Percentiles rank a stretch among this genome's conserved stretches.
Evolutionary conservation across 1,140 invertebrate genomes (phyloP).

Genomic region (Oryctes rhinoceros): DNA sequence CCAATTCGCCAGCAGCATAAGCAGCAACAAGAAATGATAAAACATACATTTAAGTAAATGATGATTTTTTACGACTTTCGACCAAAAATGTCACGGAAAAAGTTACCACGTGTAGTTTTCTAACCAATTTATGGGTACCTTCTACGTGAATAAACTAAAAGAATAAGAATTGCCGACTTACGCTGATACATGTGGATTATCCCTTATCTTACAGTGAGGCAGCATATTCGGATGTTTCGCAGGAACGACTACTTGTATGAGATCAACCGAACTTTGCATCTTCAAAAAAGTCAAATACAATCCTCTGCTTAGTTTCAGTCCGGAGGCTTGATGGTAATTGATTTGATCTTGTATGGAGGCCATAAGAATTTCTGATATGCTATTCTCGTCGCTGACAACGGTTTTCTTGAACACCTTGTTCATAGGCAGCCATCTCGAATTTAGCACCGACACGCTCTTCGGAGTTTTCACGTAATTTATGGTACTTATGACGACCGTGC

Average conservation of each 20-base stretch:
- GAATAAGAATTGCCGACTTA: conserved; percentile 64
- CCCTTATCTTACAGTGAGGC: conserved; percentile 89
- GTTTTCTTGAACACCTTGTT: conserved; percentile 71
- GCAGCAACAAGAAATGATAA: too few species aligned
- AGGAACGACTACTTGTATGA: conserved; percentile 92
- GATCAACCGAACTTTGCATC: conserved; percentile 93
- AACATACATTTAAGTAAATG: too few species aligned
- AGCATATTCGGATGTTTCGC: conserved; percentile 90
- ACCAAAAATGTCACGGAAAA: too few species aligned
- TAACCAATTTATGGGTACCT: too few species aligned
- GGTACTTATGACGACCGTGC: conserved; percentile 89
- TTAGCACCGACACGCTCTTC: conserved; percentile 84
- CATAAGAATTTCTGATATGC: conserved; percentile 83
- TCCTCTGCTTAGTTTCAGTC: conserved; percentile 81
- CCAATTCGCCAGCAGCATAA: too few species aligned
- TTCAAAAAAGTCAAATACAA: conserved; percentile 96
- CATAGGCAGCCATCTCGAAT: conserved; percentile 89
- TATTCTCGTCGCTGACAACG: conserved; percentile 73
- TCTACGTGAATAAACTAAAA: background rate
- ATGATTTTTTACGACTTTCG: too few species aligned
- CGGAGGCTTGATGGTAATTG: conserved; percentile 88
- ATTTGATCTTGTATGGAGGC: conserved; percentile 90
- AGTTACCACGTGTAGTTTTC: too few species aligned
- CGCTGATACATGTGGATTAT: conserved; percentile 95
- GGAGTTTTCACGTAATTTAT: conserved; percentile 85